Evolutionary conservation across 2,888 invertebrate species (phyloP), one percentile per base, ranked within the genome.

Genomic region (Tyria jacobaeae): DNA sequence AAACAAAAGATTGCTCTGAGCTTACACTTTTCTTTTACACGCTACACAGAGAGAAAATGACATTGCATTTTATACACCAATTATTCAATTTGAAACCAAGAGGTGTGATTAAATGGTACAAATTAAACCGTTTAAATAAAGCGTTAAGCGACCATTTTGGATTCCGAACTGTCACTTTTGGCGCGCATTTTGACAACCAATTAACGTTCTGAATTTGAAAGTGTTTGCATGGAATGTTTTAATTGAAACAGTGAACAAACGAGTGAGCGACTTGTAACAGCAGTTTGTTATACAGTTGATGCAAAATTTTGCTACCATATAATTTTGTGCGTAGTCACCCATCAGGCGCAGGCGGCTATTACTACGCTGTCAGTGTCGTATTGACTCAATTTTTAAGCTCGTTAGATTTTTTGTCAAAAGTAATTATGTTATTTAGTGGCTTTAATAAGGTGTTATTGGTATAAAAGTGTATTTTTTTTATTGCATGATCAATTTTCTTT

Each of bases 301-400:
- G 78, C 79, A 80, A 81, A 44, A 44, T 44, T 84, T 82, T 80
- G 72, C 78, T 75, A 63, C 73, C 68, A 73, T 63, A 78, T 66
- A 54, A 71, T 79, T 84, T 84, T 85, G 77, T 79, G 86, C 85
- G 81, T 77, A 85, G 83, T 86, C 86, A 86, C 80, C 86, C 81
- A 82, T 85, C 78, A 83, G 71, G 79, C 70, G 73, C 71, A 74
- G 66, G 65, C 67, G 73, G 76, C 71, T 66, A 74, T 54, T 56
- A 64, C 56, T 59, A 68, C 52, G 57, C 41, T 64, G 72, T 52
- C 62, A 57, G 51, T 60, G 56, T 61, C 60, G 15, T 47, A 66
- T 64, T 60, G 57, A 58, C 62, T 60, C 48, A 55, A 21, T 68
- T 66, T 71, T 73, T 51, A 27, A 66, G 68, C 60, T 66, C 62